Evolutionary conservation across 2,113 vertebrate genomes (phyloP).

Genomic region (Notothenia rossii): DNA sequence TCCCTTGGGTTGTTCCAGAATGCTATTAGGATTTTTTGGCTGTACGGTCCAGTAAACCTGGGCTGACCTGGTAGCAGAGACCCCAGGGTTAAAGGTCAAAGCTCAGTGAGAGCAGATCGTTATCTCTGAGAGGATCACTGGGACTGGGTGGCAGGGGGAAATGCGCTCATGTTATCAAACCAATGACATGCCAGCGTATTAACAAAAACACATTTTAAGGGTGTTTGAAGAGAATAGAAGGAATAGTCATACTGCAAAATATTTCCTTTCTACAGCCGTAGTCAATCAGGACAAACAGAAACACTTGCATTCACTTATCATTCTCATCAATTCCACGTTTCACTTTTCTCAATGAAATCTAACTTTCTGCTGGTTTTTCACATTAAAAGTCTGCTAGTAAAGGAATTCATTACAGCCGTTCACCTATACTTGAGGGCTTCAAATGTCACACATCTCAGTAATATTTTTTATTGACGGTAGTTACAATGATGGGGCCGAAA

Average conservation of each 20-base stretch:
- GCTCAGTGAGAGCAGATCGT: constrained; percentile 52
- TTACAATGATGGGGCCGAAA: background rate
- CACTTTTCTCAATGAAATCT: background rate
- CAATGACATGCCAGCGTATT: background rate
- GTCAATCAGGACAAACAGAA: background rate
- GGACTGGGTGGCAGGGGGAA: background rate
- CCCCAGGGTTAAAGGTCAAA: constrained; percentile 58
- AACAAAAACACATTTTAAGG: constrained; percentile 10
- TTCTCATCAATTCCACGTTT: too few species aligned
- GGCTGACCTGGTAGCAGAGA: constrained; percentile 52
- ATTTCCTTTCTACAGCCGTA: background rate
- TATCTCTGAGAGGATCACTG: constrained; percentile 59
- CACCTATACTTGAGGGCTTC: background rate
- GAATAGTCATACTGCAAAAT: background rate
- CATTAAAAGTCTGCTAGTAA: background rate
- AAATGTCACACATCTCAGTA: constrained; percentile 6
- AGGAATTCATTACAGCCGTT: background rate
- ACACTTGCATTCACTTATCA: background rate
- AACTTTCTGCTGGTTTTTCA: background rate
- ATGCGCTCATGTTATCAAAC: background rate
- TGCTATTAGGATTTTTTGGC: constrained; percentile 57
- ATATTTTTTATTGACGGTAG: background rate
- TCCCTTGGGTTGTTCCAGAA: constrained; percentile 31
- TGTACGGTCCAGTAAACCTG: constrained; percentile 44
- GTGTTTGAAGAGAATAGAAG: background rate